phyloP scores from a whole-genome alignment of 2,797 vertebrate species.

The Coregonus suidteri region DNA sequence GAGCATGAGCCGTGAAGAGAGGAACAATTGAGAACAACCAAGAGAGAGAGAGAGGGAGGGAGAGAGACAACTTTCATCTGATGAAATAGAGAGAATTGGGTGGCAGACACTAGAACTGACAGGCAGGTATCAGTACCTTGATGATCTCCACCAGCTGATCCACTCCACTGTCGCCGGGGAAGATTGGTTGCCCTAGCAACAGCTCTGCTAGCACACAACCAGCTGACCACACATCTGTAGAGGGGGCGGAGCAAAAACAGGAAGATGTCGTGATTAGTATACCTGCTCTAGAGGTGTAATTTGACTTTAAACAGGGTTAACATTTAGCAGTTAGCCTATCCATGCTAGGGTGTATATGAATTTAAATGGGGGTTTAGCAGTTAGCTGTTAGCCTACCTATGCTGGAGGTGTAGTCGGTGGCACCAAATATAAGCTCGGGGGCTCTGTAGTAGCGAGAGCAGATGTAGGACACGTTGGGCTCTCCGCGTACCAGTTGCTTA shows the following conservation, averaged over 20 bases:
- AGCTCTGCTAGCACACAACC: slow-evolving; percentile 98
- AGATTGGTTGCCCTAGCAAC: slow-evolving; percentile 98
- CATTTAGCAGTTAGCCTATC: neutral
- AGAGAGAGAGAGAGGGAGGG: neutral
- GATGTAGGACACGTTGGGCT: slow-evolving; percentile 99
- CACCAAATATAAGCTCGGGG: slow-evolving; percentile 98
- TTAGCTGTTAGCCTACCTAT: slow-evolving; percentile 82
- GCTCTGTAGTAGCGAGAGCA: slow-evolving; percentile 99
- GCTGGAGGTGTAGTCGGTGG: slow-evolving; percentile 98
- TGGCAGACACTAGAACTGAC: neutral
- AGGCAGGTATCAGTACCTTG: slow-evolving; percentile 81
- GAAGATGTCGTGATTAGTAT: neutral
- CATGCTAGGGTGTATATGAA: neutral
- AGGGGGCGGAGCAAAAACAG: slow-evolving; percentile 22
- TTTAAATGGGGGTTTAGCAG: neutral
- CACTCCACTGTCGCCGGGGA: slow-evolving; percentile 98
- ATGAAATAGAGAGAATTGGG: neutral
- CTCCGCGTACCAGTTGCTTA: slow-evolving; percentile 98
- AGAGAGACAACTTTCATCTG: neutral
- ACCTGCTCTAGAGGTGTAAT: neutral
- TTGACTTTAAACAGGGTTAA: neutral
- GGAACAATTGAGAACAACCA: neutral
- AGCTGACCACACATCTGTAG: slow-evolving; percentile 96
- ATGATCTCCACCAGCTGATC: slow-evolving; percentile 99
- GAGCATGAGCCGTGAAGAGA: neutral